A percentile compares a stretch with the other conserved stretches of the same genome.
phyloP scores from a whole-genome alignment of 53 echinoderm and acorn worm genomes.

The Echinometra lucunter region DNA sequence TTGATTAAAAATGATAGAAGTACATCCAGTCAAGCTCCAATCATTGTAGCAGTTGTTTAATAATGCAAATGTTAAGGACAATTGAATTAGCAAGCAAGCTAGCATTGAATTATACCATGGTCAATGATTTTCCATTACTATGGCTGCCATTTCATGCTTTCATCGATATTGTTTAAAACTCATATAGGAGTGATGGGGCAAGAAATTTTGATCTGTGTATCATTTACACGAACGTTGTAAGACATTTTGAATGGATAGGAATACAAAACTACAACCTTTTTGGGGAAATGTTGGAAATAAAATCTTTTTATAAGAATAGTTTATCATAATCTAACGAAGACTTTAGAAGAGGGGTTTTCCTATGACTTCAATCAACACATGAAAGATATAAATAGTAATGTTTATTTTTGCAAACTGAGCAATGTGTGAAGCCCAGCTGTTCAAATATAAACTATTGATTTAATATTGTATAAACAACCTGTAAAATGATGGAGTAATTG shows the following conservation, averaged over 20 bases:
- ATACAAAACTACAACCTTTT: neutral
- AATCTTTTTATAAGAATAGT: too few relatives aligned
- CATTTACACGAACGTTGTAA: neutral
- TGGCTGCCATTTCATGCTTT: neutral
- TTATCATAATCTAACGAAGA: neutral
- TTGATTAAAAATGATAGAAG: neutral
- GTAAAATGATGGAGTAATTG: conserved; percentile 37
- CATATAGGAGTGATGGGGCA: neutral
- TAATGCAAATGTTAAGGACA: conserved; percentile 19
- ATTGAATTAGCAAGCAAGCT: neutral
- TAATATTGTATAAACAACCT: conserved; percentile 31
- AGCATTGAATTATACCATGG: neutral
- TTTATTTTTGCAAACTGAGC: neutral
- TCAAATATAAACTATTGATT: conserved; percentile 39
- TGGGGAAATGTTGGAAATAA: neutral
- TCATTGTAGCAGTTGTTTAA: neutral
- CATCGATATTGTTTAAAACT: neutral
- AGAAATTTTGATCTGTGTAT: neutral
- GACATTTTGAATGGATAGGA: too few relatives aligned
- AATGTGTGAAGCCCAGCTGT: conserved; percentile 32
- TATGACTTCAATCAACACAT: neutral
- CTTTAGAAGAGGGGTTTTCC: neutral
- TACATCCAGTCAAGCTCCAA: neutral
- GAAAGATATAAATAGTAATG: neutral
- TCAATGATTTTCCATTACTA: neutral